Evolutionary conservation across 2,797 vertebrate species (phyloP).

Genomic region (Nothura maculosa): DNA sequence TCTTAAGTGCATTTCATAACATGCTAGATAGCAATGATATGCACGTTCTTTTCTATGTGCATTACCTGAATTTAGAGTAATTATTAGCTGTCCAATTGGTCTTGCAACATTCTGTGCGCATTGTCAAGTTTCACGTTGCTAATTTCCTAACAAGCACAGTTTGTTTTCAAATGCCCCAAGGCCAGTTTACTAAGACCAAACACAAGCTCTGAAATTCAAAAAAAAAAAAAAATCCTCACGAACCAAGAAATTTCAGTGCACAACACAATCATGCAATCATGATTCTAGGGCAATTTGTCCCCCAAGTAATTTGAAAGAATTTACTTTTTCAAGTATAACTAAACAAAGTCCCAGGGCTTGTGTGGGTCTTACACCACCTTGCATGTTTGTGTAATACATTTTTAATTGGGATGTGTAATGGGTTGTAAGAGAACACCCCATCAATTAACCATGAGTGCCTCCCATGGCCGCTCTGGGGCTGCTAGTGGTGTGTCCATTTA

Average conservation of each 20-base stretch:
- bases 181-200: slow-evolving; percentile 80
- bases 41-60: slow-evolving; percentile 8
- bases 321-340: slow-evolving; percentile 37
- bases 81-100: slow-evolving; percentile 64
- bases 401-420: slow-evolving; percentile 86
- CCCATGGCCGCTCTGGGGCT: slow-evolving; percentile 73
- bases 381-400: slow-evolving; percentile 82
- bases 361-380: slow-evolving; percentile 75
- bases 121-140: slow-evolving; percentile 81
- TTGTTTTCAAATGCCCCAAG: slow-evolving; percentile 85
- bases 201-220: slow-evolving; percentile 61
- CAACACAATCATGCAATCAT: slow-evolving; percentile 24
- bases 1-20: not conserved
- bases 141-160: slow-evolving; percentile 82
- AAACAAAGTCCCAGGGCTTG: slow-evolving; percentile 30
- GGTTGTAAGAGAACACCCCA: slow-evolving; percentile 85
- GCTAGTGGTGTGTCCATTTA: slow-evolving; percentile 59
- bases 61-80: slow-evolving; percentile 67
- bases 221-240: not conserved
- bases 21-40: not conserved
- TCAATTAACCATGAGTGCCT: slow-evolving; percentile 87
- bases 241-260: slow-evolving; percentile 65
- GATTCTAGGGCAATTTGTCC: not conserved
- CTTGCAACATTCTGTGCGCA: slow-evolving; percentile 71
- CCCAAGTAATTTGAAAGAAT: slow-evolving; percentile 26